Conservation (phyloP, 2,797 vertebrate species). For the Poeciliopsis turneri region DNA sequence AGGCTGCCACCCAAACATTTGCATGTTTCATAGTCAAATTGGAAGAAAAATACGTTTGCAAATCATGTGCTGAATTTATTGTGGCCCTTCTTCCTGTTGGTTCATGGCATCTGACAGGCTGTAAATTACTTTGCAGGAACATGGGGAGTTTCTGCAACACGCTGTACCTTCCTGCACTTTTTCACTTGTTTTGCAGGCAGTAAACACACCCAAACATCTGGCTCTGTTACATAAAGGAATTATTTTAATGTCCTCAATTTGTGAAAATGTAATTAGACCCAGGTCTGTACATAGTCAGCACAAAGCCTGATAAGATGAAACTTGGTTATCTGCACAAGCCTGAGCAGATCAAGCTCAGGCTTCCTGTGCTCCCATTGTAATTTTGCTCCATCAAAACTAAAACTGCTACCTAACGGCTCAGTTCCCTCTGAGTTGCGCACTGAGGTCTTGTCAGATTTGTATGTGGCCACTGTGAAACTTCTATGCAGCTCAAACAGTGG, state of each 20-base stretch:
- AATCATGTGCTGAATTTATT: constrained; percentile 49
- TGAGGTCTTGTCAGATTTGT: constrained; percentile 41
- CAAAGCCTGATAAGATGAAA: constrained; percentile 65
- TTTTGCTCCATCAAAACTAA: constrained; percentile 19
- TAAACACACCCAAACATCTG: constrained; percentile 49
- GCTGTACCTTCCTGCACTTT: constrained; percentile 22
- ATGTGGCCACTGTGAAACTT: constrained; percentile 40
- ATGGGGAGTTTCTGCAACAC: constrained; percentile 8
- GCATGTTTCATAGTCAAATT: constrained; percentile 73
- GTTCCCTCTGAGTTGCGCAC: constrained; percentile 31
- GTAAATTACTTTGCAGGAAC: constrained; percentile 18
- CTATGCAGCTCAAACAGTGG: constrained; percentile 59
- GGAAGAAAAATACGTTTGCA: constrained; percentile 57
- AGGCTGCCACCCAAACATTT: constrained; percentile 53
- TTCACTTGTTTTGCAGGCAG: constrained; percentile 19
- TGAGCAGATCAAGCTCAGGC: background rate
- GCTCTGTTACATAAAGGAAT: constrained; percentile 44
- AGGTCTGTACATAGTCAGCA: constrained; percentile 65
- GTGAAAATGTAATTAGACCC: constrained; percentile 64
- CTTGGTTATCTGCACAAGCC: constrained; percentile 54
- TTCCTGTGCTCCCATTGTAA: constrained; percentile 31
- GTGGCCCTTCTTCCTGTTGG: constrained; percentile 19
- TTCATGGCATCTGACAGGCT: constrained; percentile 8
- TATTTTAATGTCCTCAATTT: constrained; percentile 61
- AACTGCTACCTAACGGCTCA: background rate